Evolutionary conservation across 2,797 vertebrate species (phyloP).

Genomic region (Hafferia zeledoni): DNA sequence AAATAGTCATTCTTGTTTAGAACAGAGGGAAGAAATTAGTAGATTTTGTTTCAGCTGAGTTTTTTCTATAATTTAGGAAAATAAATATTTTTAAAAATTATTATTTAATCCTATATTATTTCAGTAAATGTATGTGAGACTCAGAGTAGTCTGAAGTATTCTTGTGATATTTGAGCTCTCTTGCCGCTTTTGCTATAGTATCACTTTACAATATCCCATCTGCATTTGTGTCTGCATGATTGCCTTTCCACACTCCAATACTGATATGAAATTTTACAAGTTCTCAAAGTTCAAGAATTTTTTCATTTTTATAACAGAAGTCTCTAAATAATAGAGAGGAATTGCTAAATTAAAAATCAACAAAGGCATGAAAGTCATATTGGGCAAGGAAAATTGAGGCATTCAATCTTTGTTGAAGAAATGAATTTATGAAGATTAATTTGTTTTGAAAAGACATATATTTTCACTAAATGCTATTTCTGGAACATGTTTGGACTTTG

Average conservation of each 20-base stretch:
- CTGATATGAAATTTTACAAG: not conserved
- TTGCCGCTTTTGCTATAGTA: not conserved
- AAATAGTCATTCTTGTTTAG: not conserved
- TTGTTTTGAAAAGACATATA: not conserved
- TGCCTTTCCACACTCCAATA: not conserved
- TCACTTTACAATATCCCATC: not conserved
- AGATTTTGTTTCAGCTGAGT: not conserved
- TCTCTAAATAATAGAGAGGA: not conserved
- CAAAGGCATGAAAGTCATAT: not conserved
- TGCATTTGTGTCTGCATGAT: not conserved
- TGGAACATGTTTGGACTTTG: not conserved
- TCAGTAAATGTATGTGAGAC: not conserved
- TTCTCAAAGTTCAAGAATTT: not conserved
- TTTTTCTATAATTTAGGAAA: not conserved
- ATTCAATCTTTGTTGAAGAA: not conserved
- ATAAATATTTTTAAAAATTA: not conserved
- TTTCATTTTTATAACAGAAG: not conserved
- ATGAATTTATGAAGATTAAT: not conserved
- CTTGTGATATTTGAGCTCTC: not conserved
- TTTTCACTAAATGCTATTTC: not conserved
- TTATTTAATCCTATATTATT: not conserved
- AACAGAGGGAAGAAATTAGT: not conserved
- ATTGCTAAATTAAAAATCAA: not conserved
- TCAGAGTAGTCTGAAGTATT: not conserved
- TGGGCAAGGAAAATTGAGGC: not conserved